These are phyloP conservation scores for Chrysochloris asiatica DNA, from an alignment of 2,113 vertebrate species.

Conservation along the genomic window DNA sequence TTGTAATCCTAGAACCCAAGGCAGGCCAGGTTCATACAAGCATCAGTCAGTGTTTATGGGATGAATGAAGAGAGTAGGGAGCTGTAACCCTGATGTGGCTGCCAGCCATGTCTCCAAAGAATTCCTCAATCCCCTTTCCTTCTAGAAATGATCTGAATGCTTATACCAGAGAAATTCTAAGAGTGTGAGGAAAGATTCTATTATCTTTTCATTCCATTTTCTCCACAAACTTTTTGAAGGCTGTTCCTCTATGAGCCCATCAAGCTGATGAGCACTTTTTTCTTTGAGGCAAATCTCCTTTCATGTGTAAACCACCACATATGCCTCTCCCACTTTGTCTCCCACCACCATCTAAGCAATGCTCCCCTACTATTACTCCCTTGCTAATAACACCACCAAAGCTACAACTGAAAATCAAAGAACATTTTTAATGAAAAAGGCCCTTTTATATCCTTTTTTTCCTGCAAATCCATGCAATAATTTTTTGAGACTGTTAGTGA, in stretches of 20 bases:
- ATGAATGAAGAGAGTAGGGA: not conserved
- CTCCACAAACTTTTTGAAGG: too few relatives aligned
- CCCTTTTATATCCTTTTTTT: conserved; percentile 25
- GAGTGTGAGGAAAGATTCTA: too few relatives aligned
- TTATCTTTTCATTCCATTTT: too few relatives aligned
- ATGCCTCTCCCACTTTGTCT: not conserved
- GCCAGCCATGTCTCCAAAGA: too few relatives aligned
- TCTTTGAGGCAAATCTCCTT: conserved; percentile 48
- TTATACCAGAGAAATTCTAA: too few relatives aligned
- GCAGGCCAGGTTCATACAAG: too few relatives aligned
- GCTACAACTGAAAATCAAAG: conserved; percentile 68
- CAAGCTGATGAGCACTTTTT: not conserved
- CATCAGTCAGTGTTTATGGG: not conserved
- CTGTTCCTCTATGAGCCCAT: not conserved
- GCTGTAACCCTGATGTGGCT: too few relatives aligned
- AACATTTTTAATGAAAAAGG: conserved; percentile 75
- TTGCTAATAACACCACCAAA: conserved; percentile 32
- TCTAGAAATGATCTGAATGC: conserved; percentile 37
- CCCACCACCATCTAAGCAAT: not conserved
- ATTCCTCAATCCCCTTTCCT: conserved; percentile 3
- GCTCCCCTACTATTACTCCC: not conserved
- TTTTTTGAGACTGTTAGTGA: conserved; percentile 69
- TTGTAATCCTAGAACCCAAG: not conserved
- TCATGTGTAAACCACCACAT: conserved; percentile 2
- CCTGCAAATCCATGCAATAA: conserved; percentile 53